A percentile compares a stretch with the other conserved stretches of the same genome.
Evolutionary conservation across 2,797 vertebrate genomes (phyloP).

Genomic region (Gouania willdenowi): DNA sequence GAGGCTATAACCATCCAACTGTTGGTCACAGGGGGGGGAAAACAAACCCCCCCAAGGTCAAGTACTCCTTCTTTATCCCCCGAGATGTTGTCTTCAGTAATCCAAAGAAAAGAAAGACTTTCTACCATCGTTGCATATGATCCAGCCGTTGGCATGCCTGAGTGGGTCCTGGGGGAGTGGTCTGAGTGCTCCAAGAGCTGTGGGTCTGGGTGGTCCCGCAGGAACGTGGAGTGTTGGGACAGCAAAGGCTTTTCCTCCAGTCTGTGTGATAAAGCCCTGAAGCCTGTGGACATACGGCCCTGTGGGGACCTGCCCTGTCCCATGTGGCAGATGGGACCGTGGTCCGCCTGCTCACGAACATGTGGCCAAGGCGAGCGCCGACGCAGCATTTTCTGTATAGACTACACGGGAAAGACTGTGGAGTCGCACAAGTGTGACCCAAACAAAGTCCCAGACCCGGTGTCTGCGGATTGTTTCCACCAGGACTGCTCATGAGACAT

Average conservation of each 20-base stretch:
- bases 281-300: conserved; percentile 83
- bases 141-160: conserved; percentile 77
- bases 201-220: conserved; percentile 88
- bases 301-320: conserved; percentile 86
- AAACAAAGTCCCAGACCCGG: conserved; percentile 60
- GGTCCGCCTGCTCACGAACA: conserved; percentile 84
- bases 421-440: conserved; percentile 75
- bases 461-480: conserved; percentile 64
- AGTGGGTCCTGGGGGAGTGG: conserved; percentile 92
- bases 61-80: conserved; percentile 92
- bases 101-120: conserved; percentile 70
- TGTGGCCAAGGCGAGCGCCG: conserved; percentile 78
- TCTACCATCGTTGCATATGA: conserved; percentile 73
- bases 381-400: conserved; percentile 77
- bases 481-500: conserved; percentile 75
- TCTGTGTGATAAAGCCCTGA: conserved; percentile 79
- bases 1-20: conserved; percentile 87
- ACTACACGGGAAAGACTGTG: conserved; percentile 75
- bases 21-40: conserved; percentile 80
- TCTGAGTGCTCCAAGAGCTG: conserved; percentile 91
- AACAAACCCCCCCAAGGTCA: conserved; percentile 84
- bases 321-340: conserved; percentile 83
- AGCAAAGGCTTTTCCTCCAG: conserved; percentile 75
- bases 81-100: conserved; percentile 77
- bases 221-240: conserved; percentile 85